These are phyloP conservation scores for Drosophila kanekoi DNA, from an alignment of 2,888 invertebrate genomes.

Conservation along the genomic window DNA sequence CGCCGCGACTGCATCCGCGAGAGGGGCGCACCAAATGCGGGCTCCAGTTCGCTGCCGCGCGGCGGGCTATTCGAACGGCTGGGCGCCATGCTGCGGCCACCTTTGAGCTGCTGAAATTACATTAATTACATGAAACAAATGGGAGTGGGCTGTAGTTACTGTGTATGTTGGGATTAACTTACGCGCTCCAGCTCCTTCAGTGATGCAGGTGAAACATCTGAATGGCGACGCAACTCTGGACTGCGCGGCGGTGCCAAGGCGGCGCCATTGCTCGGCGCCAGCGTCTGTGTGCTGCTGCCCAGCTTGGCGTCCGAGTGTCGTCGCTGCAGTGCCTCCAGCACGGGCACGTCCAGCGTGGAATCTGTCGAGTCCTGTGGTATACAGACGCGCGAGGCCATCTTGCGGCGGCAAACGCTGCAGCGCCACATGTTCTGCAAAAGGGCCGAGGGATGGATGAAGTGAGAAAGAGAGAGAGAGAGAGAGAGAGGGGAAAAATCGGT, in stretches of 20 bases:
- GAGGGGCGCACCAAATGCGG: slow-evolving; percentile 80
- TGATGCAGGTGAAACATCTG: slow-evolving; percentile 94
- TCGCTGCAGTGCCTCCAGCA: slow-evolving; percentile 91
- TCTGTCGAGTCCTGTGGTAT: slow-evolving; percentile 94
- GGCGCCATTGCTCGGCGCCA: slow-evolving; percentile 85
- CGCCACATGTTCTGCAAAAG: slow-evolving; percentile 90
- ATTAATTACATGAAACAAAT: slow-evolving; percentile 11
- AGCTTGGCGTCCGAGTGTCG: slow-evolving; percentile 92
- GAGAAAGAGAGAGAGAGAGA: slow-evolving; percentile 22
- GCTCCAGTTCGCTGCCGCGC: slow-evolving; percentile 84
- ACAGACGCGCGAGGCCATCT: slow-evolving; percentile 91
- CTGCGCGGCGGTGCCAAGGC: slow-evolving; percentile 94
- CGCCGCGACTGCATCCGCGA: slow-evolving; percentile 86
- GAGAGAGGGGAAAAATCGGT: slow-evolving; percentile 47
- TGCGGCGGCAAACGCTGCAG: slow-evolving; percentile 94
- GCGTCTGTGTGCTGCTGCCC: slow-evolving; percentile 86
- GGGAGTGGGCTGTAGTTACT: not conserved
- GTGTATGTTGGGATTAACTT: slow-evolving; percentile 68
- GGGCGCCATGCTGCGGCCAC: slow-evolving; percentile 88
- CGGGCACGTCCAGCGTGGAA: slow-evolving; percentile 92
- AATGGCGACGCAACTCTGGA: slow-evolving; percentile 92
- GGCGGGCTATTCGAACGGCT: slow-evolving; percentile 88
- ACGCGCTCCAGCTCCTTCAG: slow-evolving; percentile 96
- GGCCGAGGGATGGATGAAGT: not conserved
- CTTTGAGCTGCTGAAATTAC: slow-evolving; percentile 87